Evolutionary conservation across 1,140 invertebrate species (phyloP), one percentile per base, ranked within the genome.

Genomic region (Papilio xuthus): DNA sequence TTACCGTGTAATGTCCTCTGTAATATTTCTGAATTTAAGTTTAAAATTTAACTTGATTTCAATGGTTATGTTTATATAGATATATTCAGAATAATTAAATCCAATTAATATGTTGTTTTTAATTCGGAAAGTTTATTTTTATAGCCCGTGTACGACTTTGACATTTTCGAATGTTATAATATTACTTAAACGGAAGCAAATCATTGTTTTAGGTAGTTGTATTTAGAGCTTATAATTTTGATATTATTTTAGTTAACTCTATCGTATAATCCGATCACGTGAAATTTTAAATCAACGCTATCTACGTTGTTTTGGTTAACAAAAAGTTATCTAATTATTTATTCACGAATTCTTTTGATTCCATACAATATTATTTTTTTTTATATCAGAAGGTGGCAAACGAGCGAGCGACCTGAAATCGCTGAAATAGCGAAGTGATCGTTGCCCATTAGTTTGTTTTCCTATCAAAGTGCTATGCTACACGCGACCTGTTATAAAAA

Each of bases 391-490:
- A n/a, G n/a, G n/a, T n/a, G n/a, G n/a, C n/a, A n/a, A n/a, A n/a
- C n/a, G n/a, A n/a, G n/a, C n/a, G n/a, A n/a, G n/a, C n/a, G n/a
- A n/a, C n/a, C n/a, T n/a, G n/a, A n/a, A n/a, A n/a, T n/a, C n/a
- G n/a, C n/a, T n/a, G n/a, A n/a, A n/a, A n/a, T n/a, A n/a, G n/a
- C n/a, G n/a, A n/a, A n/a, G n/a, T n/a, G n/a, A n/a, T n/a, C n/a
- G n/a, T n/a, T n/a, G n/a, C n/a, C n/a, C n/a, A n/a, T n/a, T n/a
- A 60, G 60, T 67, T 67, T 67, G 60, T 67, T 67, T 67, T 67
- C 26, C 28, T 67, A 67, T 67, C 13, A 67, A 67, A 67, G 60
- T 67, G 60, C 60, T 28, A 15, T 32, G 60, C 26, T 67, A 32
- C 60, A 67, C 60, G 26, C 26, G 26, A 67, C 60, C 13, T 67